Evolutionary conservation across 2,888 invertebrate genomes (phyloP).

Genomic region (Cataglyphis cursor): DNA sequence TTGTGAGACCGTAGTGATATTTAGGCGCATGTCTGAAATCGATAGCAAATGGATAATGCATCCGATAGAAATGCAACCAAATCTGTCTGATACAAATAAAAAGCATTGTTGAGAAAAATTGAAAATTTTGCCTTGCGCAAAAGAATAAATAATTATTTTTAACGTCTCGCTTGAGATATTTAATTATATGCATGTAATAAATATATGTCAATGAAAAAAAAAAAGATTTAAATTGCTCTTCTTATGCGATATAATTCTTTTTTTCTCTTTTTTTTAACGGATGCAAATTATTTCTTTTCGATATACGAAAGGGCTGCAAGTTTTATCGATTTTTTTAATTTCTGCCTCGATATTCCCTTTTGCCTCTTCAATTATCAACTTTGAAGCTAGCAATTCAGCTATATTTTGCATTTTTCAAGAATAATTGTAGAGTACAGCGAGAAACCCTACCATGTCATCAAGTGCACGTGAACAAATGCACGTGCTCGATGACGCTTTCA

Average conservation of each 20-base stretch:
- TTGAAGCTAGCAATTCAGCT: conserved; percentile 14
- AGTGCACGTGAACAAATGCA: conserved; percentile 82
- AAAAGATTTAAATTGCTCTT: neutral
- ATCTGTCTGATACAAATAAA: neutral
- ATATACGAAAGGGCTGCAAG: neutral
- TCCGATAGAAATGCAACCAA: neutral
- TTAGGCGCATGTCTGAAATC: conserved; percentile 54
- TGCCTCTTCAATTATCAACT: neutral
- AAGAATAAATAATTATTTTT: neutral
- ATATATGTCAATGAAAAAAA: neutral
- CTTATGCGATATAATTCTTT: neutral
- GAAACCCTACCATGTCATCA: conserved; percentile 83
- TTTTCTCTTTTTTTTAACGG: neutral
- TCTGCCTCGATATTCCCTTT: neutral
- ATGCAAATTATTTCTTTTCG: neutral
- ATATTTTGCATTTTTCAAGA: conserved; percentile 83
- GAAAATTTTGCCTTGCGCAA: neutral
- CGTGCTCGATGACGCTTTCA: conserved; percentile 71
- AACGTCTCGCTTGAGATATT: neutral
- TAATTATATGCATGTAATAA: neutral
- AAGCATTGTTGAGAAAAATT: neutral
- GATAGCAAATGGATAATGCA: conserved; percentile 15
- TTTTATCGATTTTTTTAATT: neutral
- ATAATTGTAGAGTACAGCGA: conserved; percentile 82
- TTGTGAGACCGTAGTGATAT: conserved; percentile 70